Evolutionary conservation across 2,888 invertebrate genomes (phyloP).

Genomic region (Caenorhabditis sulstoni): DNA sequence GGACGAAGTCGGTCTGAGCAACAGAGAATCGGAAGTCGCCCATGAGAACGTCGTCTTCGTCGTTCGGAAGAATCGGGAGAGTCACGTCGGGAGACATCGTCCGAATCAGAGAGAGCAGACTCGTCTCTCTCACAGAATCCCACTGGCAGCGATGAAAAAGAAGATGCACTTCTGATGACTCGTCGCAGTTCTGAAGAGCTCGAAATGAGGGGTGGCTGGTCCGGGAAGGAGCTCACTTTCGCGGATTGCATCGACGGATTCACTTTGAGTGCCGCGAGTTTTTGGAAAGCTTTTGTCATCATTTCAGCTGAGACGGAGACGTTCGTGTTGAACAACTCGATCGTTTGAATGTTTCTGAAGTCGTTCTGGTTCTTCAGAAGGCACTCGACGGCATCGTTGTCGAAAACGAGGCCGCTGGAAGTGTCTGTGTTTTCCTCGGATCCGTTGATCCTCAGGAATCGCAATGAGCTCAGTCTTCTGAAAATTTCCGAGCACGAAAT

Average conservation of each 20-base stretch:
- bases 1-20: slow-evolving; percentile 20
- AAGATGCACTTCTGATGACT: slow-evolving; percentile 7
- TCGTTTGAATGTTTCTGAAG: slow-evolving; percentile 5
- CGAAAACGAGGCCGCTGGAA: slow-evolving; percentile 44
- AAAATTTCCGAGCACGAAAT: slow-evolving; percentile 28
- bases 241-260: too few relatives aligned
- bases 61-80: slow-evolving; percentile 25
- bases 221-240: too few relatives aligned
- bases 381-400: slow-evolving; percentile 22
- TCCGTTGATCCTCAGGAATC: slow-evolving; percentile 20
- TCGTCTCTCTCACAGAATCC: slow-evolving; percentile 21
- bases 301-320: background rate
- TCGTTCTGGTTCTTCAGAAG: slow-evolving; percentile 27
- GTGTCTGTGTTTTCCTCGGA: slow-evolving; percentile 29
- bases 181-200: slow-evolving; percentile 9
- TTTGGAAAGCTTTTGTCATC: slow-evolving; percentile 2
- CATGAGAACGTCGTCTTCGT: slow-evolving; percentile 10
- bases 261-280: background rate
- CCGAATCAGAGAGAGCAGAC: slow-evolving; percentile 22
- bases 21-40: slow-evolving; percentile 33
- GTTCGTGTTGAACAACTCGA: slow-evolving; percentile 48
- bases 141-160: slow-evolving; percentile 36
- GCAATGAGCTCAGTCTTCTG: slow-evolving; percentile 5
- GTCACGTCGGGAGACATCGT: slow-evolving; percentile 8
- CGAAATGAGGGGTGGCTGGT: too few relatives aligned